These are phyloP conservation scores for Albula goreensis DNA, from an alignment of 2,113 vertebrate species.

Conservation along the genomic window DNA sequence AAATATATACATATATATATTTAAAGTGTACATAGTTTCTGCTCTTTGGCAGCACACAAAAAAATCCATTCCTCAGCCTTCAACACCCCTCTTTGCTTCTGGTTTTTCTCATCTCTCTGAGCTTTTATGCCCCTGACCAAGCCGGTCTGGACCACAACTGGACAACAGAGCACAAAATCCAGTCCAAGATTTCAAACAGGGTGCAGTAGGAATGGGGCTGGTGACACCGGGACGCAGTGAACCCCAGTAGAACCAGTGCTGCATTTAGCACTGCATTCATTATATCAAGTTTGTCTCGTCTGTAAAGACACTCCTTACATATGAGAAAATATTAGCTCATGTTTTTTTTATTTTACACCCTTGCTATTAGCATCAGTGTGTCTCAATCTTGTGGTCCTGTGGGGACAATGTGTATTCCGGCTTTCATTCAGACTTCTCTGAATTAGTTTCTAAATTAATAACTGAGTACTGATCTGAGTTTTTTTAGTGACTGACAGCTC, in stretches of 20 bases:
- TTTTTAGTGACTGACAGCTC: neutral
- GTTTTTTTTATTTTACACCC: neutral
- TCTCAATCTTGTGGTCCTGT: neutral
- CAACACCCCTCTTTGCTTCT: neutral
- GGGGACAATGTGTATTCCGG: neutral
- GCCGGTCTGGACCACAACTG: neutral
- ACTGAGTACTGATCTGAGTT: neutral
- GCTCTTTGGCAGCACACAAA: conserved; percentile 37
- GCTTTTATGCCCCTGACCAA: neutral
- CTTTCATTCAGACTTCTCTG: neutral
- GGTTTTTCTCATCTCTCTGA: neutral
- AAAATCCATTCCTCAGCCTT: conserved; percentile 27
- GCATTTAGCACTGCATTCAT: neutral
- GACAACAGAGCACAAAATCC: neutral
- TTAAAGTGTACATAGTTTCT: conserved; percentile 57
- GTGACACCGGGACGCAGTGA: neutral
- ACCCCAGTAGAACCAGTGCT: neutral
- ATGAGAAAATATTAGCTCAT: neutral
- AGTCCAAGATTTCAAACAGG: neutral
- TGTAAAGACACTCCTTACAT: conserved; percentile 1
- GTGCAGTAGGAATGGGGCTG: no score
- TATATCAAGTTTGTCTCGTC: neutral
- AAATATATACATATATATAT: conserved; percentile 36
- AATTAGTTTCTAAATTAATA: neutral
- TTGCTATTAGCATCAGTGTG: neutral